Evolutionary conservation across 2,113 vertebrate genomes (phyloP).

Genomic region (Asarcornis scutulata): DNA sequence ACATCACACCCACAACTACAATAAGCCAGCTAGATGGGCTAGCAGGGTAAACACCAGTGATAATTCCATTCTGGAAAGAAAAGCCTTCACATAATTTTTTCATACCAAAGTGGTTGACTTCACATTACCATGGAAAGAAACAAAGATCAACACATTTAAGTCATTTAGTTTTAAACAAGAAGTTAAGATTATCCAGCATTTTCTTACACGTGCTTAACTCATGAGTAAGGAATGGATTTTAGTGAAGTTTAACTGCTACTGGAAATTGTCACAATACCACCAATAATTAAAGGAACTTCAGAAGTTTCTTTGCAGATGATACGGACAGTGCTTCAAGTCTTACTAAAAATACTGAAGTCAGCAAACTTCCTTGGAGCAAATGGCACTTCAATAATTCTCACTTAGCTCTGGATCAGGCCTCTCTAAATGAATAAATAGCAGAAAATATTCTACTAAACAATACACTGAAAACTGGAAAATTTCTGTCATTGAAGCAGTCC

Average conservation of each 20-base stretch:
- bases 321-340: not conserved
- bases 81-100: conserved; percentile 48
- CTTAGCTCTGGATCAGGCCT: not conserved
- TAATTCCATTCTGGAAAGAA: conserved; percentile 90
- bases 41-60: conserved; percentile 95
- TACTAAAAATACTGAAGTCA: not conserved
- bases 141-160: not conserved
- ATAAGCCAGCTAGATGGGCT: conserved; percentile 93
- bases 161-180: not conserved
- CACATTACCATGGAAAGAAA: conserved; percentile 1
- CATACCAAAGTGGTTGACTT: conserved; percentile 26
- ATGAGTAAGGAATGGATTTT: not conserved
- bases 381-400: not conserved
- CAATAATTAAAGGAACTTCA: not conserved
- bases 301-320: not conserved
- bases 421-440: not conserved
- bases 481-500: not conserved
- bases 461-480: not conserved
- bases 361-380: not conserved
- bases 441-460: not conserved
- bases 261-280: not conserved
- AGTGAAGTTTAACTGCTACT: not conserved
- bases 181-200: not conserved
- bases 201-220: not conserved
- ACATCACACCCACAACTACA: conserved; percentile 93